Conservation (phyloP, 2,797 vertebrate species). For the Spea hammondii region DNA sequence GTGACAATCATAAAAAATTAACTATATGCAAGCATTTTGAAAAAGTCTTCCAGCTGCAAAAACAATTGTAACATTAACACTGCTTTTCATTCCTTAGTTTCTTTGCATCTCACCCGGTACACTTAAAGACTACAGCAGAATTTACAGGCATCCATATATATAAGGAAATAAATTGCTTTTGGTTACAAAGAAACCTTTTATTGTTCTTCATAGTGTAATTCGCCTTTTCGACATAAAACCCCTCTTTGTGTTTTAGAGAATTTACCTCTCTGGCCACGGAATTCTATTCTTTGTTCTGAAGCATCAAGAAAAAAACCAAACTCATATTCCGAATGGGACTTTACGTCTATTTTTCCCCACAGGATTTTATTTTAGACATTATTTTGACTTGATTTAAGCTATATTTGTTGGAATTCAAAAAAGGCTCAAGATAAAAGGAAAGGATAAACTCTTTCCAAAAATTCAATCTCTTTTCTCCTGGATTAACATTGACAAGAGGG, state of each 20-base stretch:
- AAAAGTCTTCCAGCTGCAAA: not conserved
- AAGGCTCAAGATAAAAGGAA: constrained; percentile 20
- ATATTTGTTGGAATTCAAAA: constrained; percentile 32
- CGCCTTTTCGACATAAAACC: not conserved
- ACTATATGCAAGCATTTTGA: too few relatives aligned
- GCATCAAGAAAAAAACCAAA: not conserved
- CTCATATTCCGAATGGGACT: not conserved
- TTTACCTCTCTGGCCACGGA: not conserved
- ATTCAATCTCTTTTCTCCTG: constrained; percentile 13
- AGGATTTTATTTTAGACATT: constrained; percentile 25
- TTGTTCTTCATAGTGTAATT: not conserved
- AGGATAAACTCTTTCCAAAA: constrained; percentile 38
- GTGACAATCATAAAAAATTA: too few relatives aligned
- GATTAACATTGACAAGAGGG: constrained; percentile 28
- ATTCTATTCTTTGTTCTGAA: not conserved
- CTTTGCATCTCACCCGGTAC: not conserved
- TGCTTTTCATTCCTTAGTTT: not conserved
- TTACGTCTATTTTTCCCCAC: constrained; percentile 1
- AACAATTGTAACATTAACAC: not conserved
- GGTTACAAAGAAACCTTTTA: not conserved
- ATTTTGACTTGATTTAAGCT: constrained; percentile 24
- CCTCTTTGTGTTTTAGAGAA: not conserved
- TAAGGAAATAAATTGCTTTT: constrained; percentile 11
- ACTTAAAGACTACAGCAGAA: not conserved
- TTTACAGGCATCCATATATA: not conserved